phyloP scores from a whole-genome alignment of 2,888 invertebrate genomes.

The Meliscaeva auricollis region DNA sequence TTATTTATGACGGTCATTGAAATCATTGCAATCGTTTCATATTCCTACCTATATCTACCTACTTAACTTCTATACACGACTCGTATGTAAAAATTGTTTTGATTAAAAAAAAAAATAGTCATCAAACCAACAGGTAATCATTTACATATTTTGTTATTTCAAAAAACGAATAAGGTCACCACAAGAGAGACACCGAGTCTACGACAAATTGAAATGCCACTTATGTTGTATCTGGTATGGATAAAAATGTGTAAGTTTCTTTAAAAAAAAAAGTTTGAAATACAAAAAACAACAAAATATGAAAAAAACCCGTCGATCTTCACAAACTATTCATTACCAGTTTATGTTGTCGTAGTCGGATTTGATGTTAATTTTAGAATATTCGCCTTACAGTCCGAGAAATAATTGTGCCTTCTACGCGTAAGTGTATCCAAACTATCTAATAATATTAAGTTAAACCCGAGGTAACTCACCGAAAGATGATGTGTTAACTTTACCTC shows the following conservation, averaged over 20 bases:
- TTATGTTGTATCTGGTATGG: constrained; percentile 12
- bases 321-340: constrained; percentile 64
- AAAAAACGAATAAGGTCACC: constrained; percentile 71
- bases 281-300: constrained; percentile 35
- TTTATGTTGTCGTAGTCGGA: constrained; percentile 26
- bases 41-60: constrained; percentile 6
- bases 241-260: neutral
- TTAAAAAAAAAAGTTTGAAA: constrained; percentile 3
- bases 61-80: neutral
- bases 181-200: constrained; percentile 70
- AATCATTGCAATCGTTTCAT: constrained; percentile 53
- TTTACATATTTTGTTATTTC: constrained; percentile 67
- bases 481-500: no score
- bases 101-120: constrained; percentile 21
- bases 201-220: constrained; percentile 54
- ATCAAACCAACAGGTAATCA: constrained; percentile 32
- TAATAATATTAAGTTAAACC: no score
- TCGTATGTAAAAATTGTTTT: neutral
- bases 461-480: no score
- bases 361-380: constrained; percentile 32
- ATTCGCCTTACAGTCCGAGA: neutral
- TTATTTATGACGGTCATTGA: constrained; percentile 43
- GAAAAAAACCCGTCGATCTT: constrained; percentile 62
- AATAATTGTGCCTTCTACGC: no score
- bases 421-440: no score